phyloP scores from a whole-genome alignment of 2,113 vertebrate genomes.

The Ctenomys sociabilis region DNA sequence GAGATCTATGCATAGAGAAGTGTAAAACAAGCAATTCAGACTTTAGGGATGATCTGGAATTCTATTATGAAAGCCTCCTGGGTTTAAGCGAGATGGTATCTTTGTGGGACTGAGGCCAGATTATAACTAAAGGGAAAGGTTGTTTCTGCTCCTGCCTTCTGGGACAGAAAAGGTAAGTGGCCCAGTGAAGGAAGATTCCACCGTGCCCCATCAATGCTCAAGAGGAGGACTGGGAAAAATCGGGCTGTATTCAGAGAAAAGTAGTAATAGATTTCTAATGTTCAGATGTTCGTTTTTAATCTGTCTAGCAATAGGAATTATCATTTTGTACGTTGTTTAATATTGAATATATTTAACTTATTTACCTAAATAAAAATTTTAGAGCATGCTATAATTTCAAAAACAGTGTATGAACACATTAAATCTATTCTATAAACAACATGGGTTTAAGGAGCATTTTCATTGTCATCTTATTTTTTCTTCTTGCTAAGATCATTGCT shows the following conservation, averaged over 20 bases:
- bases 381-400: not conserved
- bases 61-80: not conserved
- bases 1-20: not conserved
- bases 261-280: not conserved
- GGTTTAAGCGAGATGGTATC: not conserved
- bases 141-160: not conserved
- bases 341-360: not conserved
- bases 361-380: not conserved
- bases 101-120: not conserved
- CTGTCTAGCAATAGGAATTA: not conserved
- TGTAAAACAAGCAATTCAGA: not conserved
- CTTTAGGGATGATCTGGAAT: not conserved
- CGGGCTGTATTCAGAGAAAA: not conserved
- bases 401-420: not conserved
- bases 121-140: not conserved
- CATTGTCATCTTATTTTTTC: not conserved
- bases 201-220: not conserved
- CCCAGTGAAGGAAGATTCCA: not conserved
- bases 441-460: not conserved
- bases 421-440: not conserved
- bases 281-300: not conserved
- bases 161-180: not conserved
- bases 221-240: not conserved
- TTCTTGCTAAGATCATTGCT: not conserved
- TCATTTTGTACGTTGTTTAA: conserved; percentile 31